Conservation (phyloP, 23 tunicate species). For the Oikopleura vanhoeffeni region DNA sequence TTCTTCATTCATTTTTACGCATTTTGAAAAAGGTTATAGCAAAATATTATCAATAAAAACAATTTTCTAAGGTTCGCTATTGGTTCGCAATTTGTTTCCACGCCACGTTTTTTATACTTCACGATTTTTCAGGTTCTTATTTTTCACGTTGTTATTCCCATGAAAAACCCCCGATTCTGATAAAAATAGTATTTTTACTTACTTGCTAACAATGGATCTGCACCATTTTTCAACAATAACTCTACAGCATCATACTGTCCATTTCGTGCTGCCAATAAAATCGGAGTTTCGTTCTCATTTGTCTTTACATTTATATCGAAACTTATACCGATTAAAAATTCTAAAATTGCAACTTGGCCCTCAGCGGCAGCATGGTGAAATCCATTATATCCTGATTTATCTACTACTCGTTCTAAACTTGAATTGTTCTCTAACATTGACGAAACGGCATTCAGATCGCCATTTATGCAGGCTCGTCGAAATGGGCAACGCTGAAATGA, state of each 20-base stretch:
- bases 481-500: not conserved
- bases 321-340: not conserved
- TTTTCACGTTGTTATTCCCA: no score
- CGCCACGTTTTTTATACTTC: no score
- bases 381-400: not conserved
- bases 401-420: not conserved
- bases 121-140: no score
- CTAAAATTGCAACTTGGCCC: not conserved
- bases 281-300: not conserved
- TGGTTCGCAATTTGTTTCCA: no score
- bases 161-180: no score
- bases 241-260: not conserved
- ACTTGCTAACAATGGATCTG: not conserved
- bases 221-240: not conserved
- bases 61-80: no score
- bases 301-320: not conserved
- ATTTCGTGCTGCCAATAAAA: not conserved
- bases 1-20: no score
- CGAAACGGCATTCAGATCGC: not conserved
- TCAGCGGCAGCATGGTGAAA: conserved; percentile 14
- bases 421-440: not conserved
- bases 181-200: no score
- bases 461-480: not conserved
- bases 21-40: no score
- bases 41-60: no score